phyloP scores from a whole-genome alignment of 2,797 vertebrate genomes.

The Manis pentadactyla region DNA sequence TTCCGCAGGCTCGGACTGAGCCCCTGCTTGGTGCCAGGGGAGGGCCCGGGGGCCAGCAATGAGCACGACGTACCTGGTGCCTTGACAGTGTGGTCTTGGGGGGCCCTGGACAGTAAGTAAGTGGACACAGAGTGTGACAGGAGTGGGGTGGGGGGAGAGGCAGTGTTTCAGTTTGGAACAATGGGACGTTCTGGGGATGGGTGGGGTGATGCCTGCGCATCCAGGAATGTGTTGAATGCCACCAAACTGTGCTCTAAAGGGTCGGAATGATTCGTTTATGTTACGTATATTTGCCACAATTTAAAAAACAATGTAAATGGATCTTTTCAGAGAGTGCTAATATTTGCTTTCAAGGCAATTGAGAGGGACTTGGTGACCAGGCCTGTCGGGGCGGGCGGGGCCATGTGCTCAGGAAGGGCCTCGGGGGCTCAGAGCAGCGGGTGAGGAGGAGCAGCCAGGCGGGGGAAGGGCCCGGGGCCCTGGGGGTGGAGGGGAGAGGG shows the following conservation, averaged over 20 bases:
- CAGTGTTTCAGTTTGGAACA: not conserved
- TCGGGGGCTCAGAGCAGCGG: no score
- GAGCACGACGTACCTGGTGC: accelerated
- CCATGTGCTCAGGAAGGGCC: no score
- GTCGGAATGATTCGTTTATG: accelerated
- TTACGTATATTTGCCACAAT: not conserved
- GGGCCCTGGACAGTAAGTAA: accelerated
- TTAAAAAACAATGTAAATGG: no score
- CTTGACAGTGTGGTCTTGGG: accelerated
- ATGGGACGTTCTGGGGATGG: not conserved
- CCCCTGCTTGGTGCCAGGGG: accelerated
- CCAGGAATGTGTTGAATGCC: accelerated
- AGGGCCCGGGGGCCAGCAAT: not conserved
- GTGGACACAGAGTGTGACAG: accelerated
- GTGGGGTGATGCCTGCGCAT: accelerated
- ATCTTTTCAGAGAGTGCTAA: not conserved
- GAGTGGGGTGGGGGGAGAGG: accelerated
- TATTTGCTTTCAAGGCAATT: not conserved
- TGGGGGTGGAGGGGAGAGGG: no score
- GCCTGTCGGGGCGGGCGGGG: accelerated
- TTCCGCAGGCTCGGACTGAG: accelerated
- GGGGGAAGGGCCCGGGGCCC: no score
- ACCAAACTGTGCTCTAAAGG: accelerated
- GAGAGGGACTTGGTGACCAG: accelerated
- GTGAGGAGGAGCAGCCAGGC: accelerated